Evolutionary conservation across 2,113 vertebrate genomes (phyloP).

Genomic region (Bubalus kerabau): DNA sequence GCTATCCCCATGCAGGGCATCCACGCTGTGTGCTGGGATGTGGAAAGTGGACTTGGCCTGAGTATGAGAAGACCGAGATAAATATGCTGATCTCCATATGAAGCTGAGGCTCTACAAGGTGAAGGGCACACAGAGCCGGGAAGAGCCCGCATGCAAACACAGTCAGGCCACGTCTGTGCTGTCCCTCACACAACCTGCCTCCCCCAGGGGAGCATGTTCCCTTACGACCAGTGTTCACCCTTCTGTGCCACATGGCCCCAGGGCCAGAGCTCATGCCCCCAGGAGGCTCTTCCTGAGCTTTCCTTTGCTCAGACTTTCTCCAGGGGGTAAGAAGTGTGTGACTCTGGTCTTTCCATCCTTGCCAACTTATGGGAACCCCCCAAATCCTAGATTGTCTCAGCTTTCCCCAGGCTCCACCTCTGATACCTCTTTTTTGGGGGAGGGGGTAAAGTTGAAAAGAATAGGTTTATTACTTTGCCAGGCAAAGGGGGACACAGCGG

Average conservation of each 20-base stretch:
- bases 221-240: not conserved
- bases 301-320: not conserved
- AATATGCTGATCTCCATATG: not conserved
- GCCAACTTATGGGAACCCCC: not conserved
- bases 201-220: not conserved
- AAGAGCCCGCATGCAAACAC: not conserved
- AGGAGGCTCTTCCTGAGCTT: not conserved
- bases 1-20: no score
- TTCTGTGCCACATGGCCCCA: rapidly evolving
- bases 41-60: rapidly evolving
- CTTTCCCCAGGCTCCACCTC: not conserved
- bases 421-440: not conserved
- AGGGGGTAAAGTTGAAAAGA: not conserved
- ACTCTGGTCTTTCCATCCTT: not conserved
- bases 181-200: not conserved
- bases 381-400: not conserved
- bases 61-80: not conserved
- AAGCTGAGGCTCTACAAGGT: not conserved
- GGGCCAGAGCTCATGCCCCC: not conserved
- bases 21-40: not conserved
- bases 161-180: not conserved
- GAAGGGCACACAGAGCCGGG: not conserved
- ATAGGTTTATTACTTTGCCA: not conserved
- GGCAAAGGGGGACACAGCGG: not conserved
- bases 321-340: not conserved